Evolutionary conservation across 53 echinoderm and acorn worm species (phyloP), one percentile per base, ranked within the genome.

Genomic region (Temnopleurus reevesii): DNA sequence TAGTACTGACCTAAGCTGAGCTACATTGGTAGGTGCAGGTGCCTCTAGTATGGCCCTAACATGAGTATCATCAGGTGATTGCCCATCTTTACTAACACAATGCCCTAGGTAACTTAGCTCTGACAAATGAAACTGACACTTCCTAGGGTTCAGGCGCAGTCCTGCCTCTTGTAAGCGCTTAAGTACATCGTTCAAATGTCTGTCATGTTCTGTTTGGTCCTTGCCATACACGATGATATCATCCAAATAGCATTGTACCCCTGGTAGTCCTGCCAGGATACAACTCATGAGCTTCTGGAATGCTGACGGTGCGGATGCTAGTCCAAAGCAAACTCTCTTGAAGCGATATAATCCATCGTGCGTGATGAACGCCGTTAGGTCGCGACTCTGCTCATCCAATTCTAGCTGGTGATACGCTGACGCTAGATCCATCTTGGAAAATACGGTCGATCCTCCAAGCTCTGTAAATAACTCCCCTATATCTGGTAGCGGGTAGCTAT

Each of bases 231-330:
- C 35, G 44, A 94, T 90, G 46, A 94, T 25, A 44, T 94, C 94
- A 55, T 94, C 94, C 12, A 94, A 61, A 45, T 91, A 92, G 47
- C 91, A 77, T 12, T 61, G 84, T 18, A 92, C 89, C 28, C 92
- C 92, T 26, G 59, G 53, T 35, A 91, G n/a, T 12, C 91, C 86
- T 25, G 86, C 80, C 46, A 94, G 45, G 12, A 89, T 86, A 6
- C 25, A 60, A 43, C 76, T 41, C 94, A 92, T 92, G 53, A 91
- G 55, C 34, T 94, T 94, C 45, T 94, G 91, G 28, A 94, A 92
- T 38, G 92, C 84, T 5, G 91, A 89, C 26, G 95, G 93, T 31
- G 95, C 91, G 3, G 95, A 95, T 51, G 93, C 90, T 25, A 95
- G 81, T 4, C 93, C 92, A 55, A 93, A 93, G 80, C 91, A 91